These are phyloP conservation scores for Thecocarcelia acutangulata DNA, from an alignment of 2,888 invertebrate species.

Conservation along the genomic window DNA sequence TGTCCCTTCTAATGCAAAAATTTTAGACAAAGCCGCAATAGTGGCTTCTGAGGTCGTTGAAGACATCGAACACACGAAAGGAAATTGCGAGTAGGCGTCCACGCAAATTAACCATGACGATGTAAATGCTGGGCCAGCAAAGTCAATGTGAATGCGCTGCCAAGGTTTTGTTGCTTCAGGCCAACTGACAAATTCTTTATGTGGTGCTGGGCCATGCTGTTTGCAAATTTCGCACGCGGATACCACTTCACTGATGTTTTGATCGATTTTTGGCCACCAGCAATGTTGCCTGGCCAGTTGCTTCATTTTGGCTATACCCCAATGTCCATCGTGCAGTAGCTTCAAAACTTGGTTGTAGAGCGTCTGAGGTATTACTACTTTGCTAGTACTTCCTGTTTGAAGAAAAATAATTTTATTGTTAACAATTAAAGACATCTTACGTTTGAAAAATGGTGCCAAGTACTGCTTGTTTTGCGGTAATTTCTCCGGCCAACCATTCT, in stretches of 20 bases:
- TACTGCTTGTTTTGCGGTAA: background rate
- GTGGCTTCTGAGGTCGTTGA: slow-evolving; percentile 59
- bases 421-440: slow-evolving; percentile 1
- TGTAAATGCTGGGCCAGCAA: slow-evolving; percentile 67
- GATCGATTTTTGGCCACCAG: slow-evolving; percentile 58
- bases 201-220: slow-evolving; percentile 38
- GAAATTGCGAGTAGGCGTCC: slow-evolving; percentile 52
- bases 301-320: slow-evolving; percentile 54
- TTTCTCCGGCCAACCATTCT: background rate
- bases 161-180: slow-evolving; percentile 73
- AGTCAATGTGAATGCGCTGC: slow-evolving; percentile 71
- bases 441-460: slow-evolving; percentile 42
- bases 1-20: slow-evolving; percentile 72
- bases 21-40: slow-evolving; percentile 67
- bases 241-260: slow-evolving; percentile 41
- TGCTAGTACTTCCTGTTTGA: no score
- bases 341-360: slow-evolving; percentile 35
- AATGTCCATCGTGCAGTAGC: slow-evolving; percentile 56
- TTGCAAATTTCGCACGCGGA: slow-evolving; percentile 51
- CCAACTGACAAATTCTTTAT: slow-evolving; percentile 59
- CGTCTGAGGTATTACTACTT: slow-evolving; percentile 37
- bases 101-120: slow-evolving; percentile 67
- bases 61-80: slow-evolving; percentile 1
- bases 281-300: slow-evolving; percentile 51
- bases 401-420: slow-evolving; percentile 42